Evolutionary conservation across 2,888 invertebrate species (phyloP).

Genomic region (Plemyria rubiginata): DNA sequence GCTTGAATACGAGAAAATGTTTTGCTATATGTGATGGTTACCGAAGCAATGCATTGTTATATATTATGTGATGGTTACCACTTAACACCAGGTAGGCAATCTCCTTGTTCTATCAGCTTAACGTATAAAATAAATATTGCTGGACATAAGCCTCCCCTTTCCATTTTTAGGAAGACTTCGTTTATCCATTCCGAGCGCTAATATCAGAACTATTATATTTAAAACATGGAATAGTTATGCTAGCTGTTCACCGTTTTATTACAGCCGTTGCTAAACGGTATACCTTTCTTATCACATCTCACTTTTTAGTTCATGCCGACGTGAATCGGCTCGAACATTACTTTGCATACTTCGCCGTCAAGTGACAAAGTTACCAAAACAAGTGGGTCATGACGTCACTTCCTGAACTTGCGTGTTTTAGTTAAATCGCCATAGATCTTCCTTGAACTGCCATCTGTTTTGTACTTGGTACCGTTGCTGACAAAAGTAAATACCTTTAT

Average conservation of each 20-base stretch:
- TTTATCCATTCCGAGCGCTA: no score
- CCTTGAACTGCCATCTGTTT: conserved; percentile 36
- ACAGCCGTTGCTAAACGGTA: neutral
- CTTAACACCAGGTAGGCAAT: no score
- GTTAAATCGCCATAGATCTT: conserved; percentile 44
- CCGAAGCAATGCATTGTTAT: no score
- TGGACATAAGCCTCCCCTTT: no score
- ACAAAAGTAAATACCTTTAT: neutral
- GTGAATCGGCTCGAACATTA: conserved; percentile 26
- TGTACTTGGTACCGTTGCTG: conserved; percentile 35
- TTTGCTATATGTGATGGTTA: no score
- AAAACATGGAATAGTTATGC: no score
- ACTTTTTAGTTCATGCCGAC: conserved; percentile 7
- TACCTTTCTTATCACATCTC: neutral
- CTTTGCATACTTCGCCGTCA: conserved; percentile 35
- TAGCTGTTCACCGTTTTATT: neutral
- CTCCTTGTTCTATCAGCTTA: no score
- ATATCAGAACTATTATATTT: no score
- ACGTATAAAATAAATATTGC: no score
- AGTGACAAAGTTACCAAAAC: conserved; percentile 36
- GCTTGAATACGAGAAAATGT: no score
- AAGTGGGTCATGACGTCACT: conserved; percentile 41
- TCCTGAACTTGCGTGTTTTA: conserved; percentile 43
- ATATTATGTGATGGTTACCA: no score
- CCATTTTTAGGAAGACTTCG: no score